phyloP scores from a whole-genome alignment of 2,888 invertebrate species.

The Brachypalpus laphriformis region DNA sequence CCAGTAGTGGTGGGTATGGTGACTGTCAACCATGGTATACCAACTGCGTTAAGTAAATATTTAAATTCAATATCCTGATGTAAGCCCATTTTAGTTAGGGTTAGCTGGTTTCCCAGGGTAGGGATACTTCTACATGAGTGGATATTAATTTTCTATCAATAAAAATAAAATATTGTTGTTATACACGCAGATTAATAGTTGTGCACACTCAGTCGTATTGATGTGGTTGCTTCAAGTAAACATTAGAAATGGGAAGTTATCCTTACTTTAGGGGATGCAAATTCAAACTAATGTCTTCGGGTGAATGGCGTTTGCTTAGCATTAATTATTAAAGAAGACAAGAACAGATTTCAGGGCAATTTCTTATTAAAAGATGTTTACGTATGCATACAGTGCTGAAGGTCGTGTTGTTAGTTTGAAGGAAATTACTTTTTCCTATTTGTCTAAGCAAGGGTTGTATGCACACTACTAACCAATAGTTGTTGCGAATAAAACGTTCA shows the following conservation, averaged over 20 bases:
- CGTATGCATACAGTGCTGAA: background rate
- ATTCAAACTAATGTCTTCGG: background rate
- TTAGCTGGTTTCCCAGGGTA: background rate
- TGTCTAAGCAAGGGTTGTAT: background rate
- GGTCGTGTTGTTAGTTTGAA: background rate
- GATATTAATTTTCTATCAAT: conserved; percentile 43
- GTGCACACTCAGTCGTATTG: background rate
- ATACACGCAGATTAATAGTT: background rate
- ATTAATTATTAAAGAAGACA: background rate
- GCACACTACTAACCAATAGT: background rate
- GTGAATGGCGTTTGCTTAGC: background rate
- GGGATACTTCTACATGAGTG: conserved; percentile 3
- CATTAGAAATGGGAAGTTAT: conserved; percentile 25
- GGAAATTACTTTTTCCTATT: conserved; percentile 3
- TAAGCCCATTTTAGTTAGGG: background rate
- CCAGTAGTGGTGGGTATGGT: background rate
- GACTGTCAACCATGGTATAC: conserved; percentile 11
- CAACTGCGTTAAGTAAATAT: conserved; percentile 10
- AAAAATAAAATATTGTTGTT: conserved; percentile 7
- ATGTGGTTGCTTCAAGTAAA: background rate
- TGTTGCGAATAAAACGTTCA: background rate
- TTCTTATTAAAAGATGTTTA: conserved; percentile 11
- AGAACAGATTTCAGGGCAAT: background rate
- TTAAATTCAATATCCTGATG: conserved; percentile 15
- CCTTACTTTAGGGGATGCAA: background rate